Base-by-base conservation (phyloP, 2,888 invertebrate species). In the Hydroisotoma schaefferi region DNA sequence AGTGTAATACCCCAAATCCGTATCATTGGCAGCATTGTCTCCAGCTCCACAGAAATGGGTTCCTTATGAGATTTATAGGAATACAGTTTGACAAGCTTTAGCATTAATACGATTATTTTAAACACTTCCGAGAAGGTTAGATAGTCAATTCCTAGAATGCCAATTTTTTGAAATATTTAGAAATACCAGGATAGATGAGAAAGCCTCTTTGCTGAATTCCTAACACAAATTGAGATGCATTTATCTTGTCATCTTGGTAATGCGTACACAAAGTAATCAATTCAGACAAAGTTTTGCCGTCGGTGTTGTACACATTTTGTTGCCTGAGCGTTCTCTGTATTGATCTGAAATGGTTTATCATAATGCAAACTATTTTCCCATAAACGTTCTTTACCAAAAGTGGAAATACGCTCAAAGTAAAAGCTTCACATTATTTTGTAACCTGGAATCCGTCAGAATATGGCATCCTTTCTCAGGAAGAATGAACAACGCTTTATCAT, bases 21-120 rank as follows among this genome's bases (percentile, higher is more conserved):
- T 79, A 73, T 82, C 84, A 68, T 82, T 81, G 2, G 74, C 73
- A 0, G 88, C 87, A 15, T 80, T 76, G 61, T 81, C 83, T 23
- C 87, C 88, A 51, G 85, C 84, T 1, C 88, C 88, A 75, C 88
- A 88, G 87, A 88, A 88, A 74, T 87, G 87, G 0, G 88, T 88
- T 2, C 87, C 88, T 56, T 84, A 83, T 65, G 77, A n/a, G n/a
- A n/a, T n/a, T n/a, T n/a, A n/a, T n/a, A n/a, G n/a, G n/a, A n/a
- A n/a, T n/a, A n/a, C n/a, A n/a, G n/a, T n/a, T n/a, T n/a, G n/a
- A n/a, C n/a, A n/a, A n/a, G n/a, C n/a, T n/a, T n/a, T n/a, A n/a
- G n/a, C n/a, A n/a, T n/a, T n/a, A n/a, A n/a, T n/a, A n/a, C n/a
- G n/a, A n/a, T n/a, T n/a, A n/a, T n/a, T n/a, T n/a, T n/a, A n/a